These are phyloP conservation scores for Aleiodes alternator DNA, from an alignment of 2,888 invertebrate species.

Conservation along the genomic window DNA sequence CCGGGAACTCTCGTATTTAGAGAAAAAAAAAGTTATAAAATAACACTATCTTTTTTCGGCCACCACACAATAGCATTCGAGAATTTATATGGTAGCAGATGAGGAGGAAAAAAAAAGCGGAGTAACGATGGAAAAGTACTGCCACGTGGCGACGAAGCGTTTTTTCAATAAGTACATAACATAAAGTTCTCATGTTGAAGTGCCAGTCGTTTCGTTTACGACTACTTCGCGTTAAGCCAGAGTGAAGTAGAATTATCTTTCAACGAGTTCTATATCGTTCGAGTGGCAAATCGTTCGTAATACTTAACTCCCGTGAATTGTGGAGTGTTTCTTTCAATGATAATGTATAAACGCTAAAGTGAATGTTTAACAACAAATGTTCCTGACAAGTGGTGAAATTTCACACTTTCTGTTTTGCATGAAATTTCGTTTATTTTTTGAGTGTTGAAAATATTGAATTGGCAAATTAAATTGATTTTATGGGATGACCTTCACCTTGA, in stretches of 20 bases:
- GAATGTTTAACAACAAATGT: conserved; percentile 5
- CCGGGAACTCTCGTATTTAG: background rate
- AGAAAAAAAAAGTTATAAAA: conserved; percentile 6
- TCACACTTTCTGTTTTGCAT: background rate
- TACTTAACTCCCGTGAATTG: background rate
- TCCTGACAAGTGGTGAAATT: background rate
- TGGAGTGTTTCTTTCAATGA: background rate
- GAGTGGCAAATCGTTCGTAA: conserved; percentile 9
- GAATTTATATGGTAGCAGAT: conserved; percentile 2
- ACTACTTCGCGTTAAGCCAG: conserved; percentile 16
- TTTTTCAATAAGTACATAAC: conserved; percentile 19
- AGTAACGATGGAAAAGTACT: conserved; percentile 14
- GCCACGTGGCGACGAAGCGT: conserved; percentile 18
- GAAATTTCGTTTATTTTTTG: background rate
- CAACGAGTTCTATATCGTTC: conserved; percentile 13
- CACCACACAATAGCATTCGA: background rate
- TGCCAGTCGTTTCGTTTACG: conserved; percentile 30
- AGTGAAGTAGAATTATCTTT: conserved; percentile 22
- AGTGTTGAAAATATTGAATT: background rate
- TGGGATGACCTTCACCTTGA: no score
- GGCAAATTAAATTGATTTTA: no score
- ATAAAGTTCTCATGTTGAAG: conserved; percentile 25
- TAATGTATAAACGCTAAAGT: background rate
- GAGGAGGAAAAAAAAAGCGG: background rate
- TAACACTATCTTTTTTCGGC: background rate